Conservation (phyloP, 2,888 invertebrate species). For the Epirrhoe alternata region DNA sequence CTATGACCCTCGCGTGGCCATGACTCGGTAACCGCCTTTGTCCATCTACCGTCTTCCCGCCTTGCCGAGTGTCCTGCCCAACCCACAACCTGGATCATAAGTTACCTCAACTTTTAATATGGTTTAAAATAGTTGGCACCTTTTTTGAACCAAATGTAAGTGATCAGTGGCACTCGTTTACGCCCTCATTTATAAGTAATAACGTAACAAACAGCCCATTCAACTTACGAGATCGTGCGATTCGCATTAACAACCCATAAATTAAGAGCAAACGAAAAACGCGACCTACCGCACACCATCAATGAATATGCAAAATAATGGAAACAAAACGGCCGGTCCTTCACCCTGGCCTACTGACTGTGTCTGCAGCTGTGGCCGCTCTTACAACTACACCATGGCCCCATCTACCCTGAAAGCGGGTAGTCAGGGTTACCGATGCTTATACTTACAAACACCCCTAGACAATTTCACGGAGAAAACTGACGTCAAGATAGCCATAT, state of each 20-base stretch:
- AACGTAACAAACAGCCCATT: constrained; percentile 38
- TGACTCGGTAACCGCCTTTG: no score
- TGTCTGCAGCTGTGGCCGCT: constrained; percentile 32
- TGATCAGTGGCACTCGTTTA: background rate
- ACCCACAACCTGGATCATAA: no score
- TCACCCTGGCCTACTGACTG: constrained; percentile 37
- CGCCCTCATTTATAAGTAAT: constrained; percentile 43
- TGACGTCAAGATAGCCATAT: no score
- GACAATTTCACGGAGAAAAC: no score
- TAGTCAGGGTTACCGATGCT: background rate
- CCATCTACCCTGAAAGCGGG: constrained; percentile 1
- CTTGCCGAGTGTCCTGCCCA: no score
- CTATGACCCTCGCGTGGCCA: no score
- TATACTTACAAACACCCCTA: no score
- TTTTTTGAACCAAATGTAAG: background rate
- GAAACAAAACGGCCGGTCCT: constrained; percentile 55
- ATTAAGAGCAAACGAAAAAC: constrained; percentile 56
- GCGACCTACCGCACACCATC: constrained; percentile 64
- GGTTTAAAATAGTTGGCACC: background rate
- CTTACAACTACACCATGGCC: constrained; percentile 5
- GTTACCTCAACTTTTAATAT: no score
- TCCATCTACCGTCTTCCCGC: no score
- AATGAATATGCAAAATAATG: constrained; percentile 64
- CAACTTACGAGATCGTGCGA: constrained; percentile 37
- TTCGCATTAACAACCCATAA: constrained; percentile 52